Evolutionary conservation across 2,888 invertebrate species (phyloP), one percentile per base, ranked within the genome.

Genomic region (Nymphalis urticae): DNA sequence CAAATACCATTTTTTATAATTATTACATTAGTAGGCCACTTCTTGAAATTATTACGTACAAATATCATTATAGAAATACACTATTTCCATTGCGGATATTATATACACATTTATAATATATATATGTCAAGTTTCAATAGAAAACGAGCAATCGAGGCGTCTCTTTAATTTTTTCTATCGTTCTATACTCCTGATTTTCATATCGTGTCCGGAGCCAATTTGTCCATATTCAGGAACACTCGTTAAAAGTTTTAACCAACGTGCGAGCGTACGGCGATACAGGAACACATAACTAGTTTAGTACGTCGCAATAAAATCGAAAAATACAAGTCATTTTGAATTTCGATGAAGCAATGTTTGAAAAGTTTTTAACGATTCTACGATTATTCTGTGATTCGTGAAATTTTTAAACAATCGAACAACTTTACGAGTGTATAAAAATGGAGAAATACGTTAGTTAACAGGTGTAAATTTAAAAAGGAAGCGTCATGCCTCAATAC

Each of bases 171-270:
- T 56, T 54, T 56, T 27, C 6, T 32, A 24, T 21, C 51, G 27
- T 17, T 27, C 17, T 56, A 27, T 32, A 53, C 24, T 53, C 24
- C 32, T 32, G 21, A 54, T 17, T 61, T 66, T 61, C 66, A 27
- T 13, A 8, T 47, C 32, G 53, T 62, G 61, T 62, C 48, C 61
- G 61, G 54, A 61, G 47, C 61, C 66, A 66, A 66, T 66, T 66
- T 66, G 36, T 17, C 59, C 36, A 50, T 59, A 69, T 63, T 66
- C 63, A 48, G 51, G 9, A 42, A 51, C 48, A 56, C 70, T 70
- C 70, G 64, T 70, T 70, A 70, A 70, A 66, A 66, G 50, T 70
- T 66, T 63, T 56, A 64, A 61, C 54, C 61, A 24, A 27, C 54
- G 42, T 42, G 42, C 42, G 42, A 42, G 42, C 42, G 42, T 42